These are phyloP conservation scores for Colletes collaris DNA, from an alignment of 2,888 invertebrate genomes.

Conservation along the genomic window DNA sequence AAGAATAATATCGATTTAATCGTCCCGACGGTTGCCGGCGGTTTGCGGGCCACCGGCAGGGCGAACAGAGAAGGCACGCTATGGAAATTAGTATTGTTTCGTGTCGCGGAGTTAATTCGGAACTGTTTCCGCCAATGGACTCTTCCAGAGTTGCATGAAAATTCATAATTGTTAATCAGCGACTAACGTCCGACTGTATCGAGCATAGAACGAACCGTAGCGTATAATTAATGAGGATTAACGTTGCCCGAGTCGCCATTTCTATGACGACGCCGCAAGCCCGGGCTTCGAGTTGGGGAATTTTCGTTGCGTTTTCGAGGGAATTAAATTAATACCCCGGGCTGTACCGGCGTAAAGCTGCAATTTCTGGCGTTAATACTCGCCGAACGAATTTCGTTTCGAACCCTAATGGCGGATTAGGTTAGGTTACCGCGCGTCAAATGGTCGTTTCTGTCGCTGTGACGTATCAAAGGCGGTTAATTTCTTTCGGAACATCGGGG, in stretches of 20 bases:
- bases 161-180: constrained; percentile 26
- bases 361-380: neutral
- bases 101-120: constrained; percentile 1
- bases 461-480: too few species aligned
- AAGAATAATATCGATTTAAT: constrained; percentile 6
- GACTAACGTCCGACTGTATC: neutral
- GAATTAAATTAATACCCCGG: constrained; percentile 22
- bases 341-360: constrained; percentile 16
- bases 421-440: neutral
- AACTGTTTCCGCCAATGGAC: constrained; percentile 2
- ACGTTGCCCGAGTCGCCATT: neutral
- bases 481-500: too few species aligned
- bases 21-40: neutral
- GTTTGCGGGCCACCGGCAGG: neutral
- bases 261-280: constrained; percentile 1
- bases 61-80: neutral
- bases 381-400: neutral
- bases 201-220: constrained; percentile 5
- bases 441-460: too few species aligned
- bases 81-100: constrained; percentile 31
- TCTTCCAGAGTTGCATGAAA: constrained; percentile 1
- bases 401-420: neutral
- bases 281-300: neutral
- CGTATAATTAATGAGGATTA: constrained; percentile 26
- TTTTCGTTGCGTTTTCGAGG: constrained; percentile 13